phyloP scores from a whole-genome alignment of 2,888 invertebrate species.

The Diabrotica balteata region DNA sequence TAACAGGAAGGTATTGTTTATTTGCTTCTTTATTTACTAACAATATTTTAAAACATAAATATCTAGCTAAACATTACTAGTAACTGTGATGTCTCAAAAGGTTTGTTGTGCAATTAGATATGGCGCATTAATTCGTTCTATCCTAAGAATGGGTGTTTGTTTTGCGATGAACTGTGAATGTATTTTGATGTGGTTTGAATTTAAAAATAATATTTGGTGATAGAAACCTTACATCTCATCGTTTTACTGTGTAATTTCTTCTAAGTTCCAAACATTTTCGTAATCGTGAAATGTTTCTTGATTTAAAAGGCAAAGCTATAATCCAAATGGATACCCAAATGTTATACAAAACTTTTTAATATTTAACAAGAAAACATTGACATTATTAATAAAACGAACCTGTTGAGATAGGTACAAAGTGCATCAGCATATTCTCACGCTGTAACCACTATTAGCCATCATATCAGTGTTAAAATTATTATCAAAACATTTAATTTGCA shows the following conservation, averaged over 20 bases:
- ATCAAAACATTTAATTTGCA: slow-evolving; percentile 1
- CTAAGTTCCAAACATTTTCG: too few relatives aligned
- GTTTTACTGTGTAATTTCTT: too few relatives aligned
- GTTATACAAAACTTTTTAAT: too few relatives aligned
- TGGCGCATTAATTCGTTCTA: slow-evolving; percentile 35
- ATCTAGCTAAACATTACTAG: slow-evolving; percentile 8
- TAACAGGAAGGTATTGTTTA: slow-evolving; percentile 51
- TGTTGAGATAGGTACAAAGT: slow-evolving; percentile 15
- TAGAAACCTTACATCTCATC: too few relatives aligned
- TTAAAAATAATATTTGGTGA: too few relatives aligned
- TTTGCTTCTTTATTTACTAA: slow-evolving; percentile 20
- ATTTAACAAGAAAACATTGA: too few relatives aligned
- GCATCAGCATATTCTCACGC: slow-evolving; percentile 1
- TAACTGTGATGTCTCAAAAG: slow-evolving; percentile 9
- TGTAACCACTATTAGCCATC: background rate
- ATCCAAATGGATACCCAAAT: too few relatives aligned
- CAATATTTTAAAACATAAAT: slow-evolving; percentile 20
- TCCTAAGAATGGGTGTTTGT: slow-evolving; percentile 16
- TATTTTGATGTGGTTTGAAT: too few relatives aligned
- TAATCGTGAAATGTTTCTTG: too few relatives aligned
- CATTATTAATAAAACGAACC: background rate
- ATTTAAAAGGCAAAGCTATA: too few relatives aligned
- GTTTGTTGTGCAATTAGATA: slow-evolving; percentile 43
- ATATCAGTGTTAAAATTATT: background rate
- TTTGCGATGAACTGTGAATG: slow-evolving; percentile 4